Evolutionary conservation across 2,113 vertebrate species (phyloP).

Genomic region (Prietella phreatophila): DNA sequence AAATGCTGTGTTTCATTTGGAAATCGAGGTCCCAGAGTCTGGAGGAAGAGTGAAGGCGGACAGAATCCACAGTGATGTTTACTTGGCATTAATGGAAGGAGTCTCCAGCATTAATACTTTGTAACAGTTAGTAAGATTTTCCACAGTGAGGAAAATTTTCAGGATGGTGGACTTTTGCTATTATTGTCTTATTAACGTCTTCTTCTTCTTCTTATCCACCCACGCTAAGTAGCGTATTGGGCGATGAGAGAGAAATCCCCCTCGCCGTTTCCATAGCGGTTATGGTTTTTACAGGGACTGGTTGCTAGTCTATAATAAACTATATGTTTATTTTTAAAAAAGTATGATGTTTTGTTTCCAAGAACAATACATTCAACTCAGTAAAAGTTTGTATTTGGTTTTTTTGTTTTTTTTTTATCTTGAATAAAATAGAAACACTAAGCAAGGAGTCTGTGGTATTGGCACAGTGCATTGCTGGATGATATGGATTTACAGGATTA

Average conservation of each 20-base stretch:
- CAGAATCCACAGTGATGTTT: not conserved
- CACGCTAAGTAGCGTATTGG: too few relatives aligned
- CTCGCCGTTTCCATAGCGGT: too few relatives aligned
- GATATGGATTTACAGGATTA: constrained; percentile 17
- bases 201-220: too few relatives aligned
- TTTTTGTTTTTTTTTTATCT: not conserved
- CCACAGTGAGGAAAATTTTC: not conserved
- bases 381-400: not conserved
- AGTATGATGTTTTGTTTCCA: too few relatives aligned
- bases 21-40: too few relatives aligned
- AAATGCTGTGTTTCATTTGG: too few relatives aligned
- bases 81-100: not conserved
- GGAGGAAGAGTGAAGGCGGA: too few relatives aligned
- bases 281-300: too few relatives aligned
- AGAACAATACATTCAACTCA: not conserved
- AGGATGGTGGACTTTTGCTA: not conserved
- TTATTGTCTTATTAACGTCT: not conserved
- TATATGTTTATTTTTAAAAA: too few relatives aligned
- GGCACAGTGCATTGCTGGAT: not conserved
- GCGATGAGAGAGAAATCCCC: too few relatives aligned
- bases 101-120: not conserved
- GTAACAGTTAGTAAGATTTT: not conserved
- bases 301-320: too few relatives aligned
- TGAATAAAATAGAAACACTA: not conserved
- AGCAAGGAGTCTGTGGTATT: not conserved